These are phyloP conservation scores for Malachius bipustulatus DNA, from an alignment of 2,888 invertebrate genomes.

Conservation along the genomic window DNA sequence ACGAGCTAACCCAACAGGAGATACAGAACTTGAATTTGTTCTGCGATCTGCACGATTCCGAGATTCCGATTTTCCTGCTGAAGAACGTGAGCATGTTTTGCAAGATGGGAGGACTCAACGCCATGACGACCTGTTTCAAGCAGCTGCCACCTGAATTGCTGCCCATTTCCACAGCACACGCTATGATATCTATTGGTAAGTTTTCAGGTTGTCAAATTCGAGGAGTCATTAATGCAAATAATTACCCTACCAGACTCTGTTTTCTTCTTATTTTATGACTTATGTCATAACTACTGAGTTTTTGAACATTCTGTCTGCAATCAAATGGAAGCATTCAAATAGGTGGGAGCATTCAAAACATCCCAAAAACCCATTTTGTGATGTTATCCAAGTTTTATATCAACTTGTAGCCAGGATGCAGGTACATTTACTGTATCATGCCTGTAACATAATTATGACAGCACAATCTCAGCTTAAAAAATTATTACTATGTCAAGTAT, in stretches of 20 bases:
- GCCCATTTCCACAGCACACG: conserved; percentile 81
- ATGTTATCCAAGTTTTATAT: too few relatives aligned
- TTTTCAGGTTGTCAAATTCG: conserved; percentile 6
- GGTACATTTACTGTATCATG: too few relatives aligned
- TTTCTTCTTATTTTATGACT: conserved; percentile 4
- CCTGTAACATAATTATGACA: too few relatives aligned
- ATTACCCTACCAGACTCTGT: too few relatives aligned
- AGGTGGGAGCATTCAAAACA: too few relatives aligned
- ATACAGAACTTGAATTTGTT: conserved; percentile 65
- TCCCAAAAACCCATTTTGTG: too few relatives aligned
- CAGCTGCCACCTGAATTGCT: conserved; percentile 58
- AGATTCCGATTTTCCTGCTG: conserved; percentile 80
- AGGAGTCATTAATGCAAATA: too few relatives aligned
- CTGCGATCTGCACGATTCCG: conserved; percentile 88
- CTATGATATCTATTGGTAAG: conserved; percentile 67
- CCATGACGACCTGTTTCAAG: conserved; percentile 80
- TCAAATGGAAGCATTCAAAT: too few relatives aligned
- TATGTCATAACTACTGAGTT: not conserved
- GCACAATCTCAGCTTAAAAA: too few relatives aligned
- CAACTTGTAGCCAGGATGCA: too few relatives aligned
- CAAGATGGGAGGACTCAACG: conserved; percentile 77
- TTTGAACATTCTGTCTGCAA: conserved; percentile 4
- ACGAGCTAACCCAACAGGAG: conserved; percentile 76
- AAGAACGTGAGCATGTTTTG: conserved; percentile 91
- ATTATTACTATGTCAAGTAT: too few relatives aligned